Evolutionary conservation across 2,888 invertebrate genomes (phyloP).

Genomic region (Nasonovia ribisnigri): DNA sequence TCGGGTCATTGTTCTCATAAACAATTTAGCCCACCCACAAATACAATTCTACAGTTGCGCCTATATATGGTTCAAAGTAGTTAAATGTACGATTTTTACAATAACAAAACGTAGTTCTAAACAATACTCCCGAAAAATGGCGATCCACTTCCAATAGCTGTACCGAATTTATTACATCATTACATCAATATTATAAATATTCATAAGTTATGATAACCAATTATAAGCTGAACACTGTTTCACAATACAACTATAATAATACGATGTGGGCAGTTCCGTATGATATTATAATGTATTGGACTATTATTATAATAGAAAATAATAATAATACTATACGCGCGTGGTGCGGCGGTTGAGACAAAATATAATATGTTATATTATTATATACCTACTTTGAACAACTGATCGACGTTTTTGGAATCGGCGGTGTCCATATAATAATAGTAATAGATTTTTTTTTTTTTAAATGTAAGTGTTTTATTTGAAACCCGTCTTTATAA

Average conservation of each 20-base stretch:
- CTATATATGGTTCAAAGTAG: background rate
- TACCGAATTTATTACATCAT: background rate
- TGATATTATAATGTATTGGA: background rate
- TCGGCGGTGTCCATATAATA: background rate
- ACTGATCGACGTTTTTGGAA: background rate
- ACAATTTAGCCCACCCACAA: slow-evolving; percentile 11
- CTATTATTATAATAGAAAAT: background rate
- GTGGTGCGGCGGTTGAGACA: background rate
- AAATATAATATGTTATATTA: too few relatives aligned
- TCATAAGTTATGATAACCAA: background rate
- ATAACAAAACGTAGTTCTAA: background rate
- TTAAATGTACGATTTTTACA: background rate
- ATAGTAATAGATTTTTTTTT: background rate
- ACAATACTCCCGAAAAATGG: background rate
- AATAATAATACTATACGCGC: background rate
- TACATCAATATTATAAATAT: background rate
- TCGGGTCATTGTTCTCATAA: background rate
- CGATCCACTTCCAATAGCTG: background rate
- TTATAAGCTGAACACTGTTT: background rate
- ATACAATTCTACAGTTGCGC: background rate
- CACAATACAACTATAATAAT: background rate
- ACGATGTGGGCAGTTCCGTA: background rate
- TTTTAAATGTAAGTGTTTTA: background rate
- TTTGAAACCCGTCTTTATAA: background rate
- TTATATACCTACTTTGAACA: background rate